Conservation (phyloP, 2,888 invertebrate genomes). For the Cantharis flavilabris region DNA sequence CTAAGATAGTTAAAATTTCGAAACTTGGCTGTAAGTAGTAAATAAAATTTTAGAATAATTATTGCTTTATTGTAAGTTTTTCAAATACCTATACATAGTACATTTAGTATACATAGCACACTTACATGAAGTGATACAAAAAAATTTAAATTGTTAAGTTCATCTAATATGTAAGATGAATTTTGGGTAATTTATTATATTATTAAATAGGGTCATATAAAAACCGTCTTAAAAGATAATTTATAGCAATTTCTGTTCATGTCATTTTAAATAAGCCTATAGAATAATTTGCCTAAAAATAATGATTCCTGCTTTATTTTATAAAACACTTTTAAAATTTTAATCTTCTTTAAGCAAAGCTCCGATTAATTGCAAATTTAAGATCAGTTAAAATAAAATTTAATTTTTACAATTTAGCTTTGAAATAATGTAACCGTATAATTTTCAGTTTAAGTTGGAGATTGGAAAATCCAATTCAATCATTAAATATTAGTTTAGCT, state of each 20-base stretch:
- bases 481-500: constrained; percentile 18
- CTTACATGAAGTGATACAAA: not conserved
- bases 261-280: not conserved
- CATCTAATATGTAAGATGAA: too few species aligned
- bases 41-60: too few species aligned
- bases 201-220: not conserved
- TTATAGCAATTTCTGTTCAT: not conserved
- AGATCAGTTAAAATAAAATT: not conserved
- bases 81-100: too few species aligned
- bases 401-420: not conserved
- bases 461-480: not conserved
- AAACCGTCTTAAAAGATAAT: not conserved
- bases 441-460: not conserved
- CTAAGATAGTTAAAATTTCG: too few species aligned
- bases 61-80: too few species aligned
- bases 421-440: not conserved
- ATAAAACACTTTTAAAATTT: not conserved
- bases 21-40: too few species aligned
- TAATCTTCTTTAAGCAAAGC: not conserved
- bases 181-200: not conserved
- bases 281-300: not conserved
- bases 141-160: not conserved
- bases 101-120: too few species aligned
- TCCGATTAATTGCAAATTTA: not conserved
- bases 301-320: too few species aligned